Base-by-base conservation (phyloP, 2,113 vertebrate species). In the Apistogramma diplotaenia region DNA sequence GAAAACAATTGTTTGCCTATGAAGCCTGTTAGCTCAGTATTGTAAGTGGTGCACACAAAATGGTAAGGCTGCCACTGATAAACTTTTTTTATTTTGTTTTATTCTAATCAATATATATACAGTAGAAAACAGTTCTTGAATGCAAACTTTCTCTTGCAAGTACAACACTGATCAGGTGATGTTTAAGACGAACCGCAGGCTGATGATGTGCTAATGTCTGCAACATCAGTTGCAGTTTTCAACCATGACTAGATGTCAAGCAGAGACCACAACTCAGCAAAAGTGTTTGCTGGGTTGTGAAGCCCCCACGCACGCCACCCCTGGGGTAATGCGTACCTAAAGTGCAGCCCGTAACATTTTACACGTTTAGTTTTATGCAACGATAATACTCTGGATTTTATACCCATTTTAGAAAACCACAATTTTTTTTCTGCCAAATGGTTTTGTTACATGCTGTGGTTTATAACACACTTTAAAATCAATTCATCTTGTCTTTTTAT, bases 391-490 rank as follows among this genome's bases (percentile, higher is more conserved):
- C 40, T 61, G 59, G n/a, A 62, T 46, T 65, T 65, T 43, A 43
- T 43, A 6, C 43, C 21, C 7, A 65, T 46, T 67, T 46, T 15
- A 2, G 15, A 25, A 59, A 61, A 37, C 10, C 11, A 13, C 12
- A 8, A 2, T 8, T 37, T 37, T 37, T 37, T 61, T 11, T 61
- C 11, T 0, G 10, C 19, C 19, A 21, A 61, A 37, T 37, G 19
- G 0, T 21, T 61, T 35, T 61, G 31, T 21, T 35, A n/a, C n/a
- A 62, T 62, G 4, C 0, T 43, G 0, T 16, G 35, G 60, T 65
- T 65, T 43, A 65, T 65, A 9, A 23, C 35, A 43, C 37, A 43
- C 61, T 65, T 65, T 67, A 27, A 67, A 67, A 67, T 46, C 4
- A 67, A 18, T 18, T 6, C 15, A 67, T 67, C 40, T 67, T 0